Base-by-base conservation (phyloP, 2,888 invertebrate genomes). In the Ceriagrion tenellum region DNA sequence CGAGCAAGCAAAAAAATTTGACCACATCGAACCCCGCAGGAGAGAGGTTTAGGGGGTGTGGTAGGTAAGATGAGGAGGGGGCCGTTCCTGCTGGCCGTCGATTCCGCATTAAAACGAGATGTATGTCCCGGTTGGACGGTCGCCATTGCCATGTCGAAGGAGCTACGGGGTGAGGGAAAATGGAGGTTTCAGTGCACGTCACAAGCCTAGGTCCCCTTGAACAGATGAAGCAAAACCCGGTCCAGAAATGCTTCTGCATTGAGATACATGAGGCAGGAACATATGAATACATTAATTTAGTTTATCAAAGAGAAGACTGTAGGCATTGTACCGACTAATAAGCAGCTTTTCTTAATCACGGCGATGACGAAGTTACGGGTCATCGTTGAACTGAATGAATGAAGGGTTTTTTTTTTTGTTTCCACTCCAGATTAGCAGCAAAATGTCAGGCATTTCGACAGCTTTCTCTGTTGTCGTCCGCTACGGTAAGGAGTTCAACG, bases 21-120 rank as follows among this genome's bases (percentile, higher is more conserved):
- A 69, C 26, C 26, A 20, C 69, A 69, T 69, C 69, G n/a, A 23
- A 3, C 8, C n/a, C 10, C 69, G 4, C 69, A n/a, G 69, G n/a
- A 59, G 23, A 26, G 69, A 69, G 59, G 59, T 59, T 59, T 10
- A 69, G 69, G 69, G 69, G 69, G 47, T 47, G 2, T 47, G 47
- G 47, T 47, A 2, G 13, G 69, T 69, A 26, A n/a, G 69, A 69
- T n/a, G 26, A 10, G 4, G 69, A 69, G 6, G 23, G 47, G n/a
- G 69, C 69, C 69, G 69, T n/a, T 69, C 1, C 12, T 69, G n/a
- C 69, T 69, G 69, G 47, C 47, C 47, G 47, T 69, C 69, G 69
- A 69, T 69, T 69, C 69, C 69, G 69, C 69, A 26, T n/a, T 69
- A n/a, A 69, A 69, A 69, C 69, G n/a, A 69, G 69, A 69, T 69